Conservation (phyloP, 2,797 vertebrate genomes). For the Okamejei kenojei region DNA sequence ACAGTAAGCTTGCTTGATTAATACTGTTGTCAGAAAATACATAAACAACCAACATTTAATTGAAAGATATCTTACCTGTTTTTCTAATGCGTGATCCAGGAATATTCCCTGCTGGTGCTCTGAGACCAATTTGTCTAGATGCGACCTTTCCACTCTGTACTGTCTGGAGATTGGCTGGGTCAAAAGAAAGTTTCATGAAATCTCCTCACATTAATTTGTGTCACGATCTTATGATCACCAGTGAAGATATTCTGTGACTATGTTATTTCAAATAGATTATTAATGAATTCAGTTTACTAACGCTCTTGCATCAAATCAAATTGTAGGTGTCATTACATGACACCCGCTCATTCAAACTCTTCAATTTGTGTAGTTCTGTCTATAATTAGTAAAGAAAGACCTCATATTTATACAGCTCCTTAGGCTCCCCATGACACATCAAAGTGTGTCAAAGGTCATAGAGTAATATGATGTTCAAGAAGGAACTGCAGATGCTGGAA, state of each 20-base stretch:
- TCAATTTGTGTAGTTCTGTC: neutral
- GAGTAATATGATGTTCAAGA: too few relatives aligned
- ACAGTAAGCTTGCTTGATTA: neutral
- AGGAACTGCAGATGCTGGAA: too few relatives aligned
- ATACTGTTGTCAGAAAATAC: neutral
- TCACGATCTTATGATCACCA: neutral
- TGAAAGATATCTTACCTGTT: neutral
- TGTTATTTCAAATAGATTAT: neutral
- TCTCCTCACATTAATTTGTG: neutral
- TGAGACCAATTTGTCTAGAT: neutral
- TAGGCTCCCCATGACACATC: neutral
- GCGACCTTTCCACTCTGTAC: neutral
- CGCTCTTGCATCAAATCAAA: neutral
- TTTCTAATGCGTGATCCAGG: neutral
- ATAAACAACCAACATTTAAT: neutral
- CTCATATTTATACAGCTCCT: neutral
- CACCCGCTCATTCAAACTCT: neutral
- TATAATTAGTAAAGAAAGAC: neutral
- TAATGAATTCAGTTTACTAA: neutral
- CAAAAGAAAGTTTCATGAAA: neutral
- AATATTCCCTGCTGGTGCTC: neutral
- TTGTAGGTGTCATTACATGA: neutral
- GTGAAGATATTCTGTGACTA: neutral
- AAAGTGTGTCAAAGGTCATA: neutral
- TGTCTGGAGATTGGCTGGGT: neutral